Evolutionary conservation across 2,113 vertebrate genomes (phyloP).

Genomic region (Emberiza fucata): DNA sequence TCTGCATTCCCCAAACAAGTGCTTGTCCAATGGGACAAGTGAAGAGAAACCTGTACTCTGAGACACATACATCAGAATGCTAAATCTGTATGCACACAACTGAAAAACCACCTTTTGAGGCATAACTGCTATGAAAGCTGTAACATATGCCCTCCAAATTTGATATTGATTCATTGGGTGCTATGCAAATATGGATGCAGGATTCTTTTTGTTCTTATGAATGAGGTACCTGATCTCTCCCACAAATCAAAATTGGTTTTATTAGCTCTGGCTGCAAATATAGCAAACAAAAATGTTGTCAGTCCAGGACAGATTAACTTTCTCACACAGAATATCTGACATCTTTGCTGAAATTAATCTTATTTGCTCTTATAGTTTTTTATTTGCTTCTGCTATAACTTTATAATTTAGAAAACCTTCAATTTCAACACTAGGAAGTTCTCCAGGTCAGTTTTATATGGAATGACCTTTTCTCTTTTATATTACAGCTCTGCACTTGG

Average conservation of each 20-base stretch:
- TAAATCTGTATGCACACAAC: not conserved
- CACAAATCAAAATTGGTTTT: slow-evolving; percentile 45
- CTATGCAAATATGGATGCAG: not conserved
- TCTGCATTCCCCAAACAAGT: not conserved
- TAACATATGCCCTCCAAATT: not conserved
- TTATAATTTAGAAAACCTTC: not conserved
- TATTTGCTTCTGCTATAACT: slow-evolving; percentile 20
- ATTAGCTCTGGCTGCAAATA: slow-evolving; percentile 45
- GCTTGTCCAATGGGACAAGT: not conserved
- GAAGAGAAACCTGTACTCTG: not conserved
- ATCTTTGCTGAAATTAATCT: slow-evolving; percentile 23
- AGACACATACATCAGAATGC: not conserved
- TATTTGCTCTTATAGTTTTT: slow-evolving; percentile 25
- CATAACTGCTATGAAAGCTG: not conserved
- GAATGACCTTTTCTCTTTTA: not conserved
- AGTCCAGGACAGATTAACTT: slow-evolving; percentile 9
- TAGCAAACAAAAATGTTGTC: slow-evolving; percentile 19
- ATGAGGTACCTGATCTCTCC: slow-evolving; percentile 11
- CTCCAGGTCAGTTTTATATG: not conserved
- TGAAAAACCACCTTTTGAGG: not conserved
- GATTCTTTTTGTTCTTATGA: slow-evolving; percentile 7
- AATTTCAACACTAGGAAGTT: not conserved
- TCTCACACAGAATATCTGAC: slow-evolving; percentile 5
- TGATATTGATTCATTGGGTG: not conserved
- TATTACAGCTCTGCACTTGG: not conserved